phyloP scores from a whole-genome alignment of 2,888 invertebrate genomes.

The Lottia scabra region DNA sequence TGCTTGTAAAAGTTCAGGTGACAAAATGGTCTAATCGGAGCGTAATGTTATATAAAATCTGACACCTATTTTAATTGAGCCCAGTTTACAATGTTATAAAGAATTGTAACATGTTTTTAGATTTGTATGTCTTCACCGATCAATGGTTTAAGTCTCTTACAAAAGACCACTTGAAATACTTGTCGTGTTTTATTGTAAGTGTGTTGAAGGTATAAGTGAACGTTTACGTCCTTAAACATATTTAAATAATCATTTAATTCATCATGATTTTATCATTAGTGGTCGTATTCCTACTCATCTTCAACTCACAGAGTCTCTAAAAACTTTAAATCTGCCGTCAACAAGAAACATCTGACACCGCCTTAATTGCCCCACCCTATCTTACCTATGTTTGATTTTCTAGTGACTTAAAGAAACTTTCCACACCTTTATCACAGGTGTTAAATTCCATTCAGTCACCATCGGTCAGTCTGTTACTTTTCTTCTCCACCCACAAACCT shows the following conservation, averaged over 20 bases:
- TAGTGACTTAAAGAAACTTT: conserved; percentile 3
- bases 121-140: neutral
- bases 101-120: neutral
- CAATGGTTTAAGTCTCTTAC: neutral
- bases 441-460: neutral
- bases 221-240: neutral
- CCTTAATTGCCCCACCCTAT: conserved; percentile 6
- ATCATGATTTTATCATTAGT: conserved; percentile 2
- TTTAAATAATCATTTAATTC: neutral
- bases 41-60: neutral
- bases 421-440: conserved; percentile 1
- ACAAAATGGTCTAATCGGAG: too few relatives aligned
- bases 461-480: neutral
- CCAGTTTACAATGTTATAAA: neutral
- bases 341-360: conserved; percentile 1
- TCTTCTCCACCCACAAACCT: neutral
- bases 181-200: neutral
- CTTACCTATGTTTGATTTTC: neutral
- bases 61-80: neutral
- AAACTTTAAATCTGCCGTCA: neutral
- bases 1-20: too few relatives aligned
- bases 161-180: neutral
- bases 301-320: neutral
- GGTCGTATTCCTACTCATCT: neutral
- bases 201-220: neutral